phyloP scores from a whole-genome alignment of 2,113 vertebrate genomes.

The Ailuropoda melanoleuca region DNA sequence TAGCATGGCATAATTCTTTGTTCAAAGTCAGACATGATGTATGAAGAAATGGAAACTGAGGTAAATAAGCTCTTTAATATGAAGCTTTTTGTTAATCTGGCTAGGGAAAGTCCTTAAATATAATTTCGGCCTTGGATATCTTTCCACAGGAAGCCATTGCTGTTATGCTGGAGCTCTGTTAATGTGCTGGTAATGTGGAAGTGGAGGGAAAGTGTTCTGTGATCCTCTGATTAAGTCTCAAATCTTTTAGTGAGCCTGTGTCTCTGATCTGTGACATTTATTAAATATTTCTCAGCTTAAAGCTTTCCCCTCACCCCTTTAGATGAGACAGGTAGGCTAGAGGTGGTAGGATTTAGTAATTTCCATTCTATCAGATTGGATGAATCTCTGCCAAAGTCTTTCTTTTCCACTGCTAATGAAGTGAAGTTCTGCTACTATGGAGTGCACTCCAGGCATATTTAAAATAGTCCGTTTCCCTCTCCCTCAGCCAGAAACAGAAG shows the following conservation, averaged over 20 bases:
- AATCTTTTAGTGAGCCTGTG: background rate
- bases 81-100: background rate
- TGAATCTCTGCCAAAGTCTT: background rate
- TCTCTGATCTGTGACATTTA: background rate
- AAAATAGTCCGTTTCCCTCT: background rate
- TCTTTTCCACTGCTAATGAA: background rate
- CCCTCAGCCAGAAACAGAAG: background rate
- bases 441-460: background rate
- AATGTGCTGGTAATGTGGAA: background rate
- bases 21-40: background rate
- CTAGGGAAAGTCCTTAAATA: background rate
- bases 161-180: background rate
- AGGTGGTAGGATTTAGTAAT: background rate
- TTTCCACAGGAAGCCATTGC: background rate
- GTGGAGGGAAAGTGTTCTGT: background rate
- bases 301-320: background rate
- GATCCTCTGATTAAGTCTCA: background rate
- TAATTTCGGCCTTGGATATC: background rate
- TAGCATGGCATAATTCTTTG: background rate
- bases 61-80: background rate
- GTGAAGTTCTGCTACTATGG: background rate
- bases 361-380: background rate
- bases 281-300: background rate
- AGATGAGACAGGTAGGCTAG: background rate
- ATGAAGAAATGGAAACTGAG: background rate